phyloP scores from a whole-genome alignment of 2,113 vertebrate genomes.

The Stomatorhinus ivindoensis region DNA sequence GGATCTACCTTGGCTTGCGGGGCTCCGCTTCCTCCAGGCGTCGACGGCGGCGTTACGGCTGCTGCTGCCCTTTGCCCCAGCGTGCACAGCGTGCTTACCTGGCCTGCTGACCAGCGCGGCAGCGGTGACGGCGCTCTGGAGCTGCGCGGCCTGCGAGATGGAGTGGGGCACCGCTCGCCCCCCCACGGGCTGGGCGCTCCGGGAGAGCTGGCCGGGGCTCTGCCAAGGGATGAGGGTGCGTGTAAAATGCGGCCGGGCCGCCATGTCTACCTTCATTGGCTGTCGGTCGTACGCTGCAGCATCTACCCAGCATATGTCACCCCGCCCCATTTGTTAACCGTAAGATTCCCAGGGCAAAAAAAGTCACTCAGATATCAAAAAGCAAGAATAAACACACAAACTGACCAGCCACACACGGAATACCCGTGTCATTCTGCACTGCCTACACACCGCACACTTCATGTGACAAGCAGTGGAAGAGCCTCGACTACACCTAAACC shows the following conservation, averaged over 20 bases:
- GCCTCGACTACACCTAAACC: background rate
- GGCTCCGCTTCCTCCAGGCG: conserved; percentile 84
- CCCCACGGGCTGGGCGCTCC: conserved; percentile 58
- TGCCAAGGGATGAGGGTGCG: conserved; percentile 9
- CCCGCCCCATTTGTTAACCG: background rate
- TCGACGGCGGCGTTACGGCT: conserved; percentile 53
- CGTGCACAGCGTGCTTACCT: conserved; percentile 74
- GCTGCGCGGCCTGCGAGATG: conserved; percentile 77
- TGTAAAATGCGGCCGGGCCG: background rate
- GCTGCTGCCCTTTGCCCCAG: conserved; percentile 61
- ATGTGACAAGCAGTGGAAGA: background rate
- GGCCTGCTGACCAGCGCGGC: conserved; percentile 71
- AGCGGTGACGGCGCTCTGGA: conserved; percentile 71
- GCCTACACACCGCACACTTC: background rate
- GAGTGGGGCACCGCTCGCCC: conserved; percentile 68
- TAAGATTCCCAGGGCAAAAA: background rate
- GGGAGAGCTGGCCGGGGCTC: conserved; percentile 72
- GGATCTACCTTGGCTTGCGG: conserved; percentile 72
- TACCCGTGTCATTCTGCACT: background rate
- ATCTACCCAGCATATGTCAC: too few relatives aligned
- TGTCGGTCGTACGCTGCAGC: background rate
- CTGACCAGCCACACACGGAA: background rate
- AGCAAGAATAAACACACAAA: background rate
- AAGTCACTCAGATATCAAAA: background rate
- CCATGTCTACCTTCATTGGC: background rate